A percentile compares a stretch with the other conserved stretches of the same genome.
These are phyloP conservation scores for Tridacna gigas DNA, from an alignment of 2,888 invertebrate species.

Conservation along the genomic window DNA sequence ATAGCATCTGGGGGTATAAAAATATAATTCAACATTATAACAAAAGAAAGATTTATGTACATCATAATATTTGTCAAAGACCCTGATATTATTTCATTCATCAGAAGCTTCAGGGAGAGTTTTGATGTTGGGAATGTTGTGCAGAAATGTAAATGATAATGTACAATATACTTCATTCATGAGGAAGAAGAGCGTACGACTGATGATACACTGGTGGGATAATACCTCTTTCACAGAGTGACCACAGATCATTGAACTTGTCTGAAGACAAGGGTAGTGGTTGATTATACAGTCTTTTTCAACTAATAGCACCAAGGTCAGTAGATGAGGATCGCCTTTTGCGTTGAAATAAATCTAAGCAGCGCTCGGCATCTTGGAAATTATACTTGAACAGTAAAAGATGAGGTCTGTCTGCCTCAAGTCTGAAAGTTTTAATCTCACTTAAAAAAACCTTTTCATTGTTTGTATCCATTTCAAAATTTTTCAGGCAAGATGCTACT, in stretches of 20 bases:
- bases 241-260: slow-evolving; percentile 24
- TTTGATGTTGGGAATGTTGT: background rate
- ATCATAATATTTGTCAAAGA: background rate
- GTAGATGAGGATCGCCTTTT: background rate
- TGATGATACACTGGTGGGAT: slow-evolving; percentile 22
- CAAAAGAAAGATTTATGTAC: background rate
- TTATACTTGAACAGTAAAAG: background rate
- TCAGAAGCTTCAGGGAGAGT: too few relatives aligned
- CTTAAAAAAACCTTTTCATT: slow-evolving; percentile 20
- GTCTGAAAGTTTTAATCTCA: slow-evolving; percentile 18
- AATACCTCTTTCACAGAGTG: slow-evolving; percentile 21
- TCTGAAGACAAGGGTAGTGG: slow-evolving; percentile 5
- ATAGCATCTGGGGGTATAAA: background rate
- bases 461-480: slow-evolving; percentile 19
- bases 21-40: background rate
- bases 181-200: slow-evolving; percentile 12
- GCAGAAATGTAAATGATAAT: background rate
- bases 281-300: slow-evolving; percentile 2
- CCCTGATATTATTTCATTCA: slow-evolving; percentile 1
- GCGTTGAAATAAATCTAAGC: slow-evolving; percentile 17
- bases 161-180: background rate
- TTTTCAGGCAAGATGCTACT: background rate
- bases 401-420: slow-evolving; percentile 11
- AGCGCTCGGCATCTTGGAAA: slow-evolving; percentile 4
- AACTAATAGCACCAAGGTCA: slow-evolving; percentile 6